Evolutionary conservation across 2,113 vertebrate genomes (phyloP), one percentile per base, ranked within the genome.

Genomic region (Platichthys flesus): DNA sequence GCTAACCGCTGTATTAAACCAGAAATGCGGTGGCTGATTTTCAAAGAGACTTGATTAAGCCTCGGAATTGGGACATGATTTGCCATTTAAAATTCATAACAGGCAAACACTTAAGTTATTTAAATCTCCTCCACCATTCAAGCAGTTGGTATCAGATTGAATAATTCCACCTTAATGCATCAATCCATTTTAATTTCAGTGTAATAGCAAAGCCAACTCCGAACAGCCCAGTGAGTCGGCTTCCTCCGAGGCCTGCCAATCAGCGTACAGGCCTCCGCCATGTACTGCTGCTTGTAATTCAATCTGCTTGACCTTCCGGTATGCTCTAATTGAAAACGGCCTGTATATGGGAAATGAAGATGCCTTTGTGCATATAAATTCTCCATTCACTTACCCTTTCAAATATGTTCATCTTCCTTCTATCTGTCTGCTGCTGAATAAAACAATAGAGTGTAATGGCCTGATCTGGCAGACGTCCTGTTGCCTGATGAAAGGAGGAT

Each of bases 41-140:
- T 88, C 81, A 83, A 86, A 91, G 83, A 74, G 79, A 81, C 81
- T 88, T 92, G 90, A 93, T 94, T 93, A 89, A 91, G 90, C 74
- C 55, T 65, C 85, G 61, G 76, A 88, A 92, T 84, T 78, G 59
- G 82, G 76, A 88, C 84, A 91, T 86, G 79, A 91, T 91, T 90
- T 93, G 58, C 52, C 65, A 79, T 85, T 90, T 90, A 87, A 87
- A 90, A 91, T 90, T 85, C 64, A 79, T 81, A 92, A 84, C 82
- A 74, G 89, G 31, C 31, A 31, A 89, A 90, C 79, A 86, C 79
- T 92, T 90, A 76, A 79, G 76, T 88, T 66, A 88, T 91, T 90
- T 67, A 72, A 89, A 91, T 86, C 84, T 74, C 76, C 74, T 88
- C 56, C 67, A 79, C 72, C 16, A 3, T 60, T 83, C 52, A 70